Conservation (phyloP, 2,888 invertebrate species). For the Ennomos quercinarius region DNA sequence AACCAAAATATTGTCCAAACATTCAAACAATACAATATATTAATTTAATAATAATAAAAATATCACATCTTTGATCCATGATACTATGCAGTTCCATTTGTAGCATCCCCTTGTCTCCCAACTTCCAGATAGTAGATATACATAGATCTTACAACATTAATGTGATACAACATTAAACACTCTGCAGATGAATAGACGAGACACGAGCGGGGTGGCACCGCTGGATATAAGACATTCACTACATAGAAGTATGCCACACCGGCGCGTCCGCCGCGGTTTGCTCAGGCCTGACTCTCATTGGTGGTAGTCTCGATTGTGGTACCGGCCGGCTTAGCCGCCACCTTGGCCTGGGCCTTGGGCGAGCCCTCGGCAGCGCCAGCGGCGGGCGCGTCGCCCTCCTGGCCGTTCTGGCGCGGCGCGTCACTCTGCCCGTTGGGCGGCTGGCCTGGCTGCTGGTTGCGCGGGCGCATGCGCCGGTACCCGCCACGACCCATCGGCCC, state of each 20-base stretch:
- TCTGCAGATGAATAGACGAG: slow-evolving; percentile 69
- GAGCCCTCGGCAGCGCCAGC: slow-evolving; percentile 48
- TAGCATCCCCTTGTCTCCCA: slow-evolving; percentile 50
- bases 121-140: slow-evolving; percentile 39
- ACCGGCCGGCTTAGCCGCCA: slow-evolving; percentile 66
- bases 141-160: slow-evolving; percentile 57
- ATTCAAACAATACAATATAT: slow-evolving; percentile 62
- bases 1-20: slow-evolving; percentile 50
- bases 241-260: slow-evolving; percentile 64
- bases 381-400: slow-evolving; percentile 65
- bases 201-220: slow-evolving; percentile 67
- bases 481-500: slow-evolving; percentile 77
- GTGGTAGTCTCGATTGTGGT: slow-evolving; percentile 77
- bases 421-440: slow-evolving; percentile 43
- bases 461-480: slow-evolving; percentile 72
- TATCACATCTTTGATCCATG: slow-evolving; percentile 82
- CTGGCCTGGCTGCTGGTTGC: slow-evolving; percentile 57
- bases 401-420: slow-evolving; percentile 63
- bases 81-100: slow-evolving; percentile 74
- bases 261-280: slow-evolving; percentile 44
- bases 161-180: slow-evolving; percentile 66
- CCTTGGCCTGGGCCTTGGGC: slow-evolving; percentile 66
- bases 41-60: slow-evolving; percentile 70
- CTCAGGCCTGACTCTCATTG: slow-evolving; percentile 83
- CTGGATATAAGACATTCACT: slow-evolving; percentile 71